These are phyloP conservation scores for Probaryconus sp. DNA, from an alignment of 1,140 invertebrate species.

Conservation along the genomic window DNA sequence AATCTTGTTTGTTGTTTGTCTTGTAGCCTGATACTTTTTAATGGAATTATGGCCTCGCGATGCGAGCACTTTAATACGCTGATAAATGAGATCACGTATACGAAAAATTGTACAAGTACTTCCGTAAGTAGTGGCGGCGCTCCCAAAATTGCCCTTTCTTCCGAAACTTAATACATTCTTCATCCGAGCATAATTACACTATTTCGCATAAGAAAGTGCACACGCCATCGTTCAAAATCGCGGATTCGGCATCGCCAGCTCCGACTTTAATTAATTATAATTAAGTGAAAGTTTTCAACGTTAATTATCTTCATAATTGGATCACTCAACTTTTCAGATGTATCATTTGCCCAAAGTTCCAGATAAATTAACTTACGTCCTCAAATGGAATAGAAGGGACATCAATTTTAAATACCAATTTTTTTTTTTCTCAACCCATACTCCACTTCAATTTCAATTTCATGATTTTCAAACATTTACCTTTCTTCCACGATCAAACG, in stretches of 20 bases:
- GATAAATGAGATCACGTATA: constrained; percentile 25
- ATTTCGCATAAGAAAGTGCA: constrained; percentile 7
- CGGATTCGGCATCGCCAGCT: constrained; percentile 24
- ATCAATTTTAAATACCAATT: too few relatives aligned
- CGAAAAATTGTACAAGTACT: constrained; percentile 29
- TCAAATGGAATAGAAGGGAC: too few relatives aligned
- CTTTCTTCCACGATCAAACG: too few relatives aligned
- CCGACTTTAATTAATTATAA: constrained; percentile 46
- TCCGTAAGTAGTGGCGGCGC: too few relatives aligned
- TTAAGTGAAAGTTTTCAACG: constrained; percentile 50
- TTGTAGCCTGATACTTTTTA: too few relatives aligned
- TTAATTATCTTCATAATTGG: constrained; percentile 46
- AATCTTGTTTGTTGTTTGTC: too few relatives aligned
- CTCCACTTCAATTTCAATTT: too few relatives aligned
- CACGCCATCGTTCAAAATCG: constrained; percentile 31
- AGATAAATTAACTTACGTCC: constrained; percentile 28
- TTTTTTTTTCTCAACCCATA: too few relatives aligned
- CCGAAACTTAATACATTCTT: constrained; percentile 43
- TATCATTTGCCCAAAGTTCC: constrained; percentile 26
- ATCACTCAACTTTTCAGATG: constrained; percentile 13
- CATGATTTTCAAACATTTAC: too few relatives aligned
- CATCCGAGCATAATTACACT: constrained; percentile 38
- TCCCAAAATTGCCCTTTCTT: constrained; percentile 11
- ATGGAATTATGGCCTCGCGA: too few relatives aligned
- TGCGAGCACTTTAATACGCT: constrained; percentile 6